Evolutionary conservation across 2,113 vertebrate genomes (phyloP).

Genomic region (Sylvia atricapilla): DNA sequence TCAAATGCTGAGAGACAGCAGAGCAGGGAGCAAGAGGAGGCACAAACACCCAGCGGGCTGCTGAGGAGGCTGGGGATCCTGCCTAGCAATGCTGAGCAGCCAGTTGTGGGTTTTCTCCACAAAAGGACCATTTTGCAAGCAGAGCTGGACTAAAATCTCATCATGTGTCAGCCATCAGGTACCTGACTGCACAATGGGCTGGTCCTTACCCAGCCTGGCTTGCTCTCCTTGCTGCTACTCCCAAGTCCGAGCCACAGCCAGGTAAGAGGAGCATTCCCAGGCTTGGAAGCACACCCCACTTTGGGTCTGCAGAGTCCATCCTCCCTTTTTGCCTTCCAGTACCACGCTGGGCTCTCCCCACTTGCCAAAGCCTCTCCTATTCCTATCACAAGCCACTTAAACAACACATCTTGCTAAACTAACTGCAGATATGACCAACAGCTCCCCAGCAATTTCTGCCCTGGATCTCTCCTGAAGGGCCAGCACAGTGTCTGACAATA

Average conservation of each 20-base stretch:
- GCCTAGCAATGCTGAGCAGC: background rate
- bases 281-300: background rate
- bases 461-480: background rate
- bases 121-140: background rate
- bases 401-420: background rate
- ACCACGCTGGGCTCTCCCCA: background rate
- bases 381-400: background rate
- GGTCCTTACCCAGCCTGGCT: background rate
- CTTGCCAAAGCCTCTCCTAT: background rate
- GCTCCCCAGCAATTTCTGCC: background rate
- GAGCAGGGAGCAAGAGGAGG: background rate
- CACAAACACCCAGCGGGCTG: background rate
- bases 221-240: background rate
- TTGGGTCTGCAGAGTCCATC: background rate
- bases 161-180: background rate
- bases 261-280: background rate
- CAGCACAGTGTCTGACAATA: background rate
- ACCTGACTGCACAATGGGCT: background rate
- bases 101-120: background rate
- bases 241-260: background rate
- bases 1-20: background rate
- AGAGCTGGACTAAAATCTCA: background rate
- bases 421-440: background rate
- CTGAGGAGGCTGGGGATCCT: background rate
- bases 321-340: background rate